These are phyloP conservation scores for Acrocyrtus sp. DNA, from an alignment of 2,888 invertebrate genomes.

Conservation along the genomic window DNA sequence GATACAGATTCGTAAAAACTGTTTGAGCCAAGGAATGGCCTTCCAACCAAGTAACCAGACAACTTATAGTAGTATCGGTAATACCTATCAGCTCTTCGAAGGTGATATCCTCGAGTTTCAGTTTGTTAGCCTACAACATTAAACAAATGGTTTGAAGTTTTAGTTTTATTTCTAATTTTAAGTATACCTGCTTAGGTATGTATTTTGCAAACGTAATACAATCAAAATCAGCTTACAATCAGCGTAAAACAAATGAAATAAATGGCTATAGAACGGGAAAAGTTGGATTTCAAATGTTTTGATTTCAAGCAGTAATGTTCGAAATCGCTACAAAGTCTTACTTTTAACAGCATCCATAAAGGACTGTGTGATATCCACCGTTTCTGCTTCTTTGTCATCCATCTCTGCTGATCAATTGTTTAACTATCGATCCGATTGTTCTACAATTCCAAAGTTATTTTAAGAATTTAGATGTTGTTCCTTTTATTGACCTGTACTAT, in stretches of 20 bases:
- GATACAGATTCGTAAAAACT: conserved; percentile 94
- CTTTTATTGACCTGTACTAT: too few relatives aligned
- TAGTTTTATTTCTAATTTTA: background rate
- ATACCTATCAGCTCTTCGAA: conserved; percentile 88
- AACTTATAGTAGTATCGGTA: conserved; percentile 92
- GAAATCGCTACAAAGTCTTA: conserved; percentile 63
- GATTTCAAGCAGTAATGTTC: background rate
- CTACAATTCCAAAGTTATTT: too few relatives aligned
- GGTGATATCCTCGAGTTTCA: conserved; percentile 81
- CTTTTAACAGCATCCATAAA: conserved; percentile 74
- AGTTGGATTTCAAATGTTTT: too few relatives aligned
- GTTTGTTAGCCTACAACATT: conserved; percentile 67
- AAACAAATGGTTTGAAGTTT: conserved; percentile 11
- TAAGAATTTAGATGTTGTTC: too few relatives aligned
- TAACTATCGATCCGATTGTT: too few relatives aligned
- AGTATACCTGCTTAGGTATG: background rate
- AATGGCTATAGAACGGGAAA: too few relatives aligned
- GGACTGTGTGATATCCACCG: conserved; percentile 75
- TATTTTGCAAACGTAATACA: background rate
- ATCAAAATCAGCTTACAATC: conserved; percentile 1
- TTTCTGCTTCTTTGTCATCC: conserved; percentile 44
- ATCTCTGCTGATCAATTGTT: too few relatives aligned
- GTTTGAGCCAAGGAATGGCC: conserved; percentile 97
- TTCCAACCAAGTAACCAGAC: conserved; percentile 97
- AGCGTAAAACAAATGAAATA: conserved; percentile 14